Conservation (phyloP, 2,797 vertebrate species). For the Cheirogaleus major region DNA sequence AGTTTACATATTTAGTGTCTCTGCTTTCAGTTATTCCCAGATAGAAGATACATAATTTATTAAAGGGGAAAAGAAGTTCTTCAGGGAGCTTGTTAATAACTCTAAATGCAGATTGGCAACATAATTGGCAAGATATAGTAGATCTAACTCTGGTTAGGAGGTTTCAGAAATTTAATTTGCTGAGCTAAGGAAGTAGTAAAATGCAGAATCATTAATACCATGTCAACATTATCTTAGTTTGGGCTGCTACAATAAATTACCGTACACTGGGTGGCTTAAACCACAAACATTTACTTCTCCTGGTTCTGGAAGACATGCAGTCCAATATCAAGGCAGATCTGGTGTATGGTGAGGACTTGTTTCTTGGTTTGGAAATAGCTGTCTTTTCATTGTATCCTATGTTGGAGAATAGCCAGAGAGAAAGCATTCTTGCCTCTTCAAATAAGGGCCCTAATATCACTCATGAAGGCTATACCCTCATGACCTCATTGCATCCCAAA, state of each 20-base stretch:
- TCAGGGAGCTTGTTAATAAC: background rate
- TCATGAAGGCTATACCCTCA: background rate
- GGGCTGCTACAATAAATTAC: background rate
- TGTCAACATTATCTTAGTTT: background rate
- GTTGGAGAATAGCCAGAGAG: background rate
- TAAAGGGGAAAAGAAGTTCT: conserved; percentile 22
- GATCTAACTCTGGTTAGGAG: background rate
- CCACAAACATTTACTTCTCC: background rate
- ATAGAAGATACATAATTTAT: background rate
- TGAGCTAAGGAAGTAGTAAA: conserved; percentile 41
- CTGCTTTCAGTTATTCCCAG: background rate
- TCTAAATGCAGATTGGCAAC: conserved; percentile 8
- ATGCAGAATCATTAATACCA: background rate
- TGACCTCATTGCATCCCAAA: background rate
- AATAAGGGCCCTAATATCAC: background rate
- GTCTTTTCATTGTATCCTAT: background rate
- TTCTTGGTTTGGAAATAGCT: background rate
- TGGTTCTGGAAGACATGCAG: background rate
- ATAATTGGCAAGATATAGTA: background rate
- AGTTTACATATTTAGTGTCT: background rate
- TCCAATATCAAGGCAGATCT: background rate
- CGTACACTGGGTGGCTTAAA: background rate
- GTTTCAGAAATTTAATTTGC: conserved; percentile 29
- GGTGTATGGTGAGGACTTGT: background rate
- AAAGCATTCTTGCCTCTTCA: background rate